Percentiles rank a stretch among this genome's conserved stretches.
Evolutionary conservation across 2,888 invertebrate genomes (phyloP).

Genomic region (Ophonus ardosiacus): DNA sequence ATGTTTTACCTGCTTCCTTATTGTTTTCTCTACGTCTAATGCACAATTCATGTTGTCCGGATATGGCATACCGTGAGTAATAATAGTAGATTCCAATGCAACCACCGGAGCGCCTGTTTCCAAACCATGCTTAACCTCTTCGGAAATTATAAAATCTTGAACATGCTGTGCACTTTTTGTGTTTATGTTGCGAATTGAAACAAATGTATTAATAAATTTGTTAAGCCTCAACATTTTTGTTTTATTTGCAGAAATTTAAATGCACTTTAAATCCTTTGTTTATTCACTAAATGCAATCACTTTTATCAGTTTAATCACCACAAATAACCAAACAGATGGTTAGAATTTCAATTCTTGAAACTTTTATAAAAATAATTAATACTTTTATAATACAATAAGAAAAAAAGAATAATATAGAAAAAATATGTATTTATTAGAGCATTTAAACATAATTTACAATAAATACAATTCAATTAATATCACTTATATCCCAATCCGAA

Average conservation of each 20-base stretch:
- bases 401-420: not conserved
- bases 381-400: not conserved
- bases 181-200: slow-evolving; percentile 32
- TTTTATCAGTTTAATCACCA: not conserved
- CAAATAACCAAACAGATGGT: not conserved
- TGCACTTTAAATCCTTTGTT: slow-evolving; percentile 4
- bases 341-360: not conserved
- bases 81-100: slow-evolving; percentile 97
- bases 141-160: slow-evolving; percentile 75
- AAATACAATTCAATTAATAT: slow-evolving; percentile 43
- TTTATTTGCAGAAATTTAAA: slow-evolving; percentile 6
- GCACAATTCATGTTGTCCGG: slow-evolving; percentile 95
- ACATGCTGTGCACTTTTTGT: slow-evolving; percentile 68
- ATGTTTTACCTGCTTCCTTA: slow-evolving; percentile 82
- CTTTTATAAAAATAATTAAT: not conserved
- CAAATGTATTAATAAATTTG: slow-evolving; percentile 2
- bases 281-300: not conserved
- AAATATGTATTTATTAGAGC: slow-evolving; percentile 30
- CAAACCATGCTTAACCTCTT: slow-evolving; percentile 83
- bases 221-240: slow-evolving; percentile 37
- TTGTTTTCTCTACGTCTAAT: slow-evolving; percentile 86
- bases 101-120: slow-evolving; percentile 85
- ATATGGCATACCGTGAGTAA: slow-evolving; percentile 98
- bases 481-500: slow-evolving; percentile 68
- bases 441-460: not conserved